Base-by-base conservation (phyloP, 2,113 vertebrate genomes). In the Saguinus imperator region DNA sequence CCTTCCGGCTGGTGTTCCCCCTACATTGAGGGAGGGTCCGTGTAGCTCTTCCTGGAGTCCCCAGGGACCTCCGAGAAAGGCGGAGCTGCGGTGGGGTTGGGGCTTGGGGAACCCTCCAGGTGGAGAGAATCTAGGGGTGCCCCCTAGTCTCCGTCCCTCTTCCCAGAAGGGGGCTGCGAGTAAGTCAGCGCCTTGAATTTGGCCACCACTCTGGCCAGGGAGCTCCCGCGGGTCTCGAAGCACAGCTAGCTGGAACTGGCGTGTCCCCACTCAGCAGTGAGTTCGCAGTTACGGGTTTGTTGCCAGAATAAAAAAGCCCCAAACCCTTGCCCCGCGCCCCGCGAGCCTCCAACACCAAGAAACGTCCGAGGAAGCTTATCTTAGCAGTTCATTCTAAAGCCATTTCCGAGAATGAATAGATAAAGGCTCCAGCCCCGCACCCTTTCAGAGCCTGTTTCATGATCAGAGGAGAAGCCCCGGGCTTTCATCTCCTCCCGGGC, bases 371-470 rank as follows among this genome's bases (percentile, higher is more conserved):
- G 97, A 97, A 95, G 98, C 98, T 98, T 98, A 98, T 99, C 97
- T 98, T 98, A 98, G 98, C 98, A 99, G 98, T 96, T 99, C 98
- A 98, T 99, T 99, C 98, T 98, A 98, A 99, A 99, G 96, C 98
- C 98, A 98, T 99, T 99, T 99, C 98, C 97, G 98, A 98, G 98
- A 98, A 97, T 96, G 98, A 96, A 97, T 87, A 97, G 98, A 98
- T 98, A 98, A 98, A 98, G 98, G 98, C 98, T 97, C 43, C 73
- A 16, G 84, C 48, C 84, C 91, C n/a, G 35, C 80, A 58, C 87
- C 81, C 94, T n/a, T 45, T 64, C 77, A 97, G 84, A 94, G 98
- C 96, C 97, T 97, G 97, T 98, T 97, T 97, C 97, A 87, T 98
- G 98, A 98, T 98, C 98, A 96, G 98, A 98, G 98, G 97, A 96